A percentile compares a stretch with the other conserved stretches of the same genome.
Evolutionary conservation across 2,797 vertebrate genomes (phyloP).

Genomic region (Psittacula derbiana): DNA sequence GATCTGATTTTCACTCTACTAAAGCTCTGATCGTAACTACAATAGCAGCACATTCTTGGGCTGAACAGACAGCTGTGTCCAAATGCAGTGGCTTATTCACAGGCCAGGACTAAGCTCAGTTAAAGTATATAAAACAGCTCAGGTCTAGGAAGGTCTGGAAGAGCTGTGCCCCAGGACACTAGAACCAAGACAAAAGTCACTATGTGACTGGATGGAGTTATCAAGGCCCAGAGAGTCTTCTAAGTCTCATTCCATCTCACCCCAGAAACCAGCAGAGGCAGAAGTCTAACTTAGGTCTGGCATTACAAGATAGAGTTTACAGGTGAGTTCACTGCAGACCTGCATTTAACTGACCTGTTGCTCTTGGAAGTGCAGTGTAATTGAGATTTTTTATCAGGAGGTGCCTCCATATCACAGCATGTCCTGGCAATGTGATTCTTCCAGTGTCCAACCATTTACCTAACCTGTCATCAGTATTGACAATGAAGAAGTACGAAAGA

Average conservation of each 20-base stretch:
- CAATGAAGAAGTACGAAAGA: background rate
- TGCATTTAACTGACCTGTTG: background rate
- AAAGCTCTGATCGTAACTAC: background rate
- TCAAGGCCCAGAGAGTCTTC: accelerated
- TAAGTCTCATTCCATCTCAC: background rate
- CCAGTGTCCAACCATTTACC: background rate
- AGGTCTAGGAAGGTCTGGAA: background rate
- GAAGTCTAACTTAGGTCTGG: background rate
- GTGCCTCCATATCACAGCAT: background rate
- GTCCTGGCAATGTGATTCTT: background rate
- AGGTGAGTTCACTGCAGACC: background rate
- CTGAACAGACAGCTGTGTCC: background rate
- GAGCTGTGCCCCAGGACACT: background rate
- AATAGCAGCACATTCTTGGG: background rate
- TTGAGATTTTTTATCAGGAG: background rate
- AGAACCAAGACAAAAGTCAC: background rate
- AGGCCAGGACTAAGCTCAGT: background rate
- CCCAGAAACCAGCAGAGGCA: background rate
- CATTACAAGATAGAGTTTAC: background rate
- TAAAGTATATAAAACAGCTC: background rate
- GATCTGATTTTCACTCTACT: background rate
- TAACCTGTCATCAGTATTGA: background rate
- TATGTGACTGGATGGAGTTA: background rate
- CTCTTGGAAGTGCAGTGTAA: background rate
- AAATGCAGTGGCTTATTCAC: background rate